Percentiles rank a stretch among this genome's conserved stretches.
These are phyloP conservation scores for Chloroceryle inda DNA, from an alignment of 2,797 vertebrate genomes.

Conservation along the genomic window DNA sequence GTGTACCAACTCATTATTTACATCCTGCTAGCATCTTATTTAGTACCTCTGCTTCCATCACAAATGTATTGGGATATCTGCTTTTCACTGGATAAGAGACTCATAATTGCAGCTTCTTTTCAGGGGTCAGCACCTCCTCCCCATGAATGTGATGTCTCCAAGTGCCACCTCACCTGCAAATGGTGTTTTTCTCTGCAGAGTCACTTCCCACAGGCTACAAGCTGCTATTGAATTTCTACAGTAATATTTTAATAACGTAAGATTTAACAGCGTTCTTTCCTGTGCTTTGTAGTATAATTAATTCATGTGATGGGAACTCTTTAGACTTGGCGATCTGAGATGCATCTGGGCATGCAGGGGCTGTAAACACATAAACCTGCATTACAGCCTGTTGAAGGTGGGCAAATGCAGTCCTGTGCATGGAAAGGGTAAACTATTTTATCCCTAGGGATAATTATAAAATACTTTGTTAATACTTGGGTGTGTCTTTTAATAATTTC, in stretches of 20 bases:
- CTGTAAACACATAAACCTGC: not conserved
- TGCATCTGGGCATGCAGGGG: not conserved
- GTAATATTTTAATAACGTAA: conserved; percentile 62
- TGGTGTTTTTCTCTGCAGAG: conserved; percentile 7
- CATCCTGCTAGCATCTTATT: conserved; percentile 49
- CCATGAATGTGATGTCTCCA: conserved; percentile 1
- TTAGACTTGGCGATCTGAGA: not conserved
- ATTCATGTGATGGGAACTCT: not conserved
- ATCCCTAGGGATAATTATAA: not conserved
- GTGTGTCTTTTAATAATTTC: not conserved
- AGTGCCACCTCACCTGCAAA: conserved; percentile 36
- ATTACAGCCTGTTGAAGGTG: not conserved
- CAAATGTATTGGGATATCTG: conserved; percentile 4
- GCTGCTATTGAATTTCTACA: conserved; percentile 27
- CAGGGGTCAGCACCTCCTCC: conserved; percentile 44
- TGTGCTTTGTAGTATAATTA: conserved; percentile 53
- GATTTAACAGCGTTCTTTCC: conserved; percentile 29
- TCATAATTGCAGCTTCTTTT: conserved; percentile 7
- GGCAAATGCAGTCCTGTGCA: not conserved
- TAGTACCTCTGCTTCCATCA: conserved; percentile 33
- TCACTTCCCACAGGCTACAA: conserved; percentile 7
- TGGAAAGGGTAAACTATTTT: not conserved
- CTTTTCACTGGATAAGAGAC: conserved; percentile 1
- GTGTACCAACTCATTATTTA: conserved; percentile 47
- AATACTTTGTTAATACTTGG: not conserved